Base-by-base conservation (phyloP, 2,113 vertebrate genomes). In the Glaucomys volans region DNA sequence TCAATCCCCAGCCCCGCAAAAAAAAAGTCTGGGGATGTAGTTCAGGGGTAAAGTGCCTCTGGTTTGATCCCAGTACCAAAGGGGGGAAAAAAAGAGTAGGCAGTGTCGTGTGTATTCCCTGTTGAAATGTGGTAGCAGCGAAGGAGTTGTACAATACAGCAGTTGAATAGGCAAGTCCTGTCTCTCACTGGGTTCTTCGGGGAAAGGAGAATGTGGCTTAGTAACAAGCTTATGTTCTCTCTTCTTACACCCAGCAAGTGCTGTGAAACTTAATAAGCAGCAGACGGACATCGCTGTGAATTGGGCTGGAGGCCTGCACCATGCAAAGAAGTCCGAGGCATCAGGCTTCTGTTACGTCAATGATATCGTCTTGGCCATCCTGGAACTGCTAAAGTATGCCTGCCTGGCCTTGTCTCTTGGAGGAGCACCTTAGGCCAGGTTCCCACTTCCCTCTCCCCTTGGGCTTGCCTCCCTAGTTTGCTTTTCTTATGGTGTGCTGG, bases 331-430 rank as follows among this genome's bases (percentile, higher is more conserved):
- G 97, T 99, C 99, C 0, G 99, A 99, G 95, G 99, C 99, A 1
- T 99, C 99, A 5, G 99, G 99, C 17, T 99, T 99, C 98, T 99
- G 99, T 97, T 99, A 99, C 6, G 99, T 99, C 98, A 99, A 99
- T 12, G 99, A 99, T 97, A 99, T 99, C 79, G 99, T 99, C 74
- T 97, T 99, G 91, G 99, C 99, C 96, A 99, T 99, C 98, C 98
- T 99, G 97, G 99, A 99, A 97, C 98, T 99, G 93, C 99, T 99
- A 8, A 99, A 99, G 99, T 99, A 99, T 22, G 99, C 98, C 96
- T 96, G 42, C 95, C 80, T 96, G 95, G 96, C 95, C 95, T 96
- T 95, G 86, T 95, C 88, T 88, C 86, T 96, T 80, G 95, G 74
- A 95, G 79, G 95, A 96, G 93, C 97, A 94, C 75, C 50, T 86